Evolutionary conservation across 2,888 invertebrate genomes (phyloP).

Genomic region (Epistrophella euchroma): DNA sequence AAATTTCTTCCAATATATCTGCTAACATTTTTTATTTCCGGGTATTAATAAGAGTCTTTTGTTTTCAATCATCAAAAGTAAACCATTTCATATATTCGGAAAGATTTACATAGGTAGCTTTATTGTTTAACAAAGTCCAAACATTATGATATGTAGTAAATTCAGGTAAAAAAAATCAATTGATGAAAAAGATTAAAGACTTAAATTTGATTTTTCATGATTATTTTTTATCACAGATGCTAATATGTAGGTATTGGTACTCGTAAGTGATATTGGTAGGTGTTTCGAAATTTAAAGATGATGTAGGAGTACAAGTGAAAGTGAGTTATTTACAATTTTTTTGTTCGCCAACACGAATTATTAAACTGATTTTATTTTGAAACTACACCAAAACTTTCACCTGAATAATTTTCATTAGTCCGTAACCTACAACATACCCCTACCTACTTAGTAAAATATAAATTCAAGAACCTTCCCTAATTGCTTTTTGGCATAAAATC

Average conservation of each 20-base stretch:
- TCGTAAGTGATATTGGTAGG: neutral
- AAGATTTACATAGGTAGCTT: neutral
- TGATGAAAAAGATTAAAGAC: slow-evolving; percentile 4
- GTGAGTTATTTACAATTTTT: neutral
- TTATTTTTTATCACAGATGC: neutral
- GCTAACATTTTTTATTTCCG: slow-evolving; percentile 8
- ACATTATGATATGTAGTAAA: neutral
- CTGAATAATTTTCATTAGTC: neutral
- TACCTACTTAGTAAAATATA: neutral
- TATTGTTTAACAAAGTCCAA: neutral
- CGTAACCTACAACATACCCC: neutral
- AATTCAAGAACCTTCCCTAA: neutral
- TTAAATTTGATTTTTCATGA: neutral
- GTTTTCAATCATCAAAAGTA: neutral
- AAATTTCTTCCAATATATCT: neutral
- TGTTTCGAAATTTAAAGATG: neutral
- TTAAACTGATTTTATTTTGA: neutral
- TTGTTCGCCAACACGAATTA: neutral
- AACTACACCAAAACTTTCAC: neutral
- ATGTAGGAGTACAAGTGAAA: slow-evolving; percentile 14
- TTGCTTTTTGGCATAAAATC: neutral
- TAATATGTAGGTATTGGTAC: too few species aligned
- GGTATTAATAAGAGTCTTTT: slow-evolving; percentile 12
- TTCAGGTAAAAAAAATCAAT: neutral
- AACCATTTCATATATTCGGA: neutral